Conservation (phyloP, 2,113 vertebrate genomes). For the Oncorhynchus clarkii region DNA sequence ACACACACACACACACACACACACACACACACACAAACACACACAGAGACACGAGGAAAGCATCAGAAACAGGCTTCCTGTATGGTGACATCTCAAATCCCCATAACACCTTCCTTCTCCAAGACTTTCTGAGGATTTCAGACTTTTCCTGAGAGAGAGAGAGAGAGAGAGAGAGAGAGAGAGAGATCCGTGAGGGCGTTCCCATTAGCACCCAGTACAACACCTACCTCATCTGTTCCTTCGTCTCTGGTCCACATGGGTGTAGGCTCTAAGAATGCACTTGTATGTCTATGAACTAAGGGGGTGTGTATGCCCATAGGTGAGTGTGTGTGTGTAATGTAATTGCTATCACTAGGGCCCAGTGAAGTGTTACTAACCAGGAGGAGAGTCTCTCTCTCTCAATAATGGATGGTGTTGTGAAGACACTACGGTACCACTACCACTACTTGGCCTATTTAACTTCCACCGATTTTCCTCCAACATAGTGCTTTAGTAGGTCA, state of each 20-base stretch:
- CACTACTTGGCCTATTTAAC: neutral
- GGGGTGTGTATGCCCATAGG: neutral
- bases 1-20: neutral
- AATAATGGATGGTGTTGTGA: neutral
- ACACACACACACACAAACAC: neutral
- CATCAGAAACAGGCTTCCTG: neutral
- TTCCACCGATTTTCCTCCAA: neutral
- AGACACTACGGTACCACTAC: neutral
- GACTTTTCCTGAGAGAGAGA: too few species aligned
- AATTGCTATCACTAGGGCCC: neutral
- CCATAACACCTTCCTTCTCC: neutral
- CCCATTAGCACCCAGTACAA: neutral
- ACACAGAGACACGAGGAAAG: neutral
- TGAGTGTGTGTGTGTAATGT: neutral
- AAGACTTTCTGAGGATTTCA: too few species aligned
- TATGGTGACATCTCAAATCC: neutral
- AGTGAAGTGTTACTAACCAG: neutral
- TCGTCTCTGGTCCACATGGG: neutral
- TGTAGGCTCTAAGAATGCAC: neutral
- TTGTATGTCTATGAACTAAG: neutral
- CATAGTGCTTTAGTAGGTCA: neutral
- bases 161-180: too few species aligned
- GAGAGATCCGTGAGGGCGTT: neutral
- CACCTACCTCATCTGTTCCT: neutral
- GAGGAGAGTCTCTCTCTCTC: neutral